Evolutionary conservation across 2,888 invertebrate species (phyloP), one percentile per base, ranked within the genome.

Genomic region (Cactoblastis cactorum): DNA sequence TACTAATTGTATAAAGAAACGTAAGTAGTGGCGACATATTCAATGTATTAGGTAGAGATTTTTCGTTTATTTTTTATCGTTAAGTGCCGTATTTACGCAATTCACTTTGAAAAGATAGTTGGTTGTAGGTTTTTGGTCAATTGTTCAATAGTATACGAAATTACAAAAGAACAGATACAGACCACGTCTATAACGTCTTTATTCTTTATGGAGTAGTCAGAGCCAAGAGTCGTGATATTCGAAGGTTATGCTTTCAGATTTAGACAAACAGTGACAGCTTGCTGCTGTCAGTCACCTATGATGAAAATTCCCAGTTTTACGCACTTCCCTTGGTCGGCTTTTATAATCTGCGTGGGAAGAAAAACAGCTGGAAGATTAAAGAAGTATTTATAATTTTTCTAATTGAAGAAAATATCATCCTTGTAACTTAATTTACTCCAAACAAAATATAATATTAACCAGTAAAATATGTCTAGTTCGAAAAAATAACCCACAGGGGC

Each of bases 31-130:
- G 8, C 28, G 28, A 28, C 28, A 28, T 28, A 2, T 9, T 28
- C 8, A 28, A 8, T n/a, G n/a, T n/a, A n/a, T n/a, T n/a, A n/a
- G n/a, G n/a, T n/a, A n/a, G 5, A 28, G 8, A 28, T 4, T 28
- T 28, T 28, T 6, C 8, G 51, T 45, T 51, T 49, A 50, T 41
- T 53, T 59, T 63, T 62, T 62, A 50, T 46, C 12, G 11, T 28
- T 49, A 18, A 17, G 32, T 49, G 38, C 18, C 38, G 18, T 32
- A 32, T 32, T 32, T 41, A 58, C 46, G 49, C 54, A 50, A 53
- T 56, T 50, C 50, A 47, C 57, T 48, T 58, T 49, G 55, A 61
- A 63, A 61, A 57, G 57, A 53, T 22, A 56, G 53, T 49, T 1
- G 28, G 39, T 49, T 49, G 49, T 47, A 22, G 39, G 19, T 33